Percentiles rank a stretch among this genome's conserved stretches.
These are phyloP conservation scores for Mesocentrotus franciscanus DNA, from an alignment of 53 echinoderm and acorn worm species.

Conservation along the genomic window DNA sequence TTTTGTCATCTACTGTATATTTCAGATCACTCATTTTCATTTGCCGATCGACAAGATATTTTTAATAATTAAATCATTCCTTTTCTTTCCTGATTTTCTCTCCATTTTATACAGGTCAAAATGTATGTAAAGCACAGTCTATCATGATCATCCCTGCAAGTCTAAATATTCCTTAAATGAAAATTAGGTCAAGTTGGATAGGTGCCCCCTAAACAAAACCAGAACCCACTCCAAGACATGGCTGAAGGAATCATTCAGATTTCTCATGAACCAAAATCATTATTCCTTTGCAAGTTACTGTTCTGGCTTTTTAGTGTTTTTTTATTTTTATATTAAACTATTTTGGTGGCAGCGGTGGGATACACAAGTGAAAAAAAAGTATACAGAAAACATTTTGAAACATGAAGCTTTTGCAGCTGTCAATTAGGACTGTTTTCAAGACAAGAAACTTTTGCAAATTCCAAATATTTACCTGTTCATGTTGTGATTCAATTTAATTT, in stretches of 20 bases:
- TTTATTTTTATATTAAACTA: neutral
- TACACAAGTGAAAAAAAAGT: neutral
- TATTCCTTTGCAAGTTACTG: neutral
- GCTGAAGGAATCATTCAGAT: neutral
- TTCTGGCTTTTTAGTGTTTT: neutral
- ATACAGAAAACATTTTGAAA: neutral
- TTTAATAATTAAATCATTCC: neutral
- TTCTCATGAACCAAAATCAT: neutral
- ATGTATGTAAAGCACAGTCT: conserved; percentile 67
- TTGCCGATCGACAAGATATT: neutral
- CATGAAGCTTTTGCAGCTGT: neutral
- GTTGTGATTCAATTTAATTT: neutral
- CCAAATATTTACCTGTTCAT: neutral
- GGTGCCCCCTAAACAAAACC: conserved; percentile 37
- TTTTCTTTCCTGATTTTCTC: conserved; percentile 63
- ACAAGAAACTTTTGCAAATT: neutral
- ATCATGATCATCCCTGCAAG: conserved; percentile 84
- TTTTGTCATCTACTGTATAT: neutral
- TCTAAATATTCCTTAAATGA: conserved; percentile 63
- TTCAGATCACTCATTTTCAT: neutral
- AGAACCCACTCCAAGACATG: conserved; percentile 6
- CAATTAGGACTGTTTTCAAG: neutral
- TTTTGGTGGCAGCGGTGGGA: conserved; percentile 23
- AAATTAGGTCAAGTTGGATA: conserved; percentile 10
- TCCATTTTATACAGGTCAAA: conserved; percentile 73